Conservation (phyloP, 2,888 invertebrate genomes). For the Drosophila histrio region DNA sequence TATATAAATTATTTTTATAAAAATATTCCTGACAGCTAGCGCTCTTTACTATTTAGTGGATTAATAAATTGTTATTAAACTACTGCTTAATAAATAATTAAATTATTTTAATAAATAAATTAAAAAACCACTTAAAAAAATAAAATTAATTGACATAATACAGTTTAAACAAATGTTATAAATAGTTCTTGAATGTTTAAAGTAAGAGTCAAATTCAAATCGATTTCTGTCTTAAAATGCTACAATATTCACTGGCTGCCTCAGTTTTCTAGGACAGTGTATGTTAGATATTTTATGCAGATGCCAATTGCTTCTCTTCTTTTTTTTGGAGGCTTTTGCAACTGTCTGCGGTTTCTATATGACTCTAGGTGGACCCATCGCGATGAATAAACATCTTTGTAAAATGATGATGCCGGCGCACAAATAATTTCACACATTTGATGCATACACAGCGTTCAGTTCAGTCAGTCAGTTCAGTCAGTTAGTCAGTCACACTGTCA, state of each 20-base stretch:
- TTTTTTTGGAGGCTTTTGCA: slow-evolving; percentile 56
- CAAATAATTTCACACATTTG: slow-evolving; percentile 75
- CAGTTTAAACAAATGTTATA: no score
- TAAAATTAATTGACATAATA: neutral
- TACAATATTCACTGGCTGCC: neutral
- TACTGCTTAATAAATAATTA: neutral
- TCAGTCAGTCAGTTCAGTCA: neutral
- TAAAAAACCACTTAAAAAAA: neutral
- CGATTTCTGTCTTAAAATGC: neutral
- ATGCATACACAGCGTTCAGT: slow-evolving; percentile 57
- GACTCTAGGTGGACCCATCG: slow-evolving; percentile 9
- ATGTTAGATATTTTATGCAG: slow-evolving; percentile 33
- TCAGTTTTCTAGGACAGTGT: neutral
- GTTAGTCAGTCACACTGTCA: slow-evolving; percentile 1
- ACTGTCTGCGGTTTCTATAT: slow-evolving; percentile 32
- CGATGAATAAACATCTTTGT: slow-evolving; percentile 79
- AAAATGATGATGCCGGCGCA: slow-evolving; percentile 74
- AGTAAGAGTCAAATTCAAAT: neutral
- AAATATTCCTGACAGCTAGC: no score
- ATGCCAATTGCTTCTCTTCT: slow-evolving; percentile 40
- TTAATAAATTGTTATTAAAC: no score
- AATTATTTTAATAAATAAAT: neutral
- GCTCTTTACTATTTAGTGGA: no score
- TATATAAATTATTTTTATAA: no score
- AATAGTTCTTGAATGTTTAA: no score